Evolutionary conservation across 2,888 invertebrate genomes (phyloP).

Genomic region (Dugesia japonica): DNA sequence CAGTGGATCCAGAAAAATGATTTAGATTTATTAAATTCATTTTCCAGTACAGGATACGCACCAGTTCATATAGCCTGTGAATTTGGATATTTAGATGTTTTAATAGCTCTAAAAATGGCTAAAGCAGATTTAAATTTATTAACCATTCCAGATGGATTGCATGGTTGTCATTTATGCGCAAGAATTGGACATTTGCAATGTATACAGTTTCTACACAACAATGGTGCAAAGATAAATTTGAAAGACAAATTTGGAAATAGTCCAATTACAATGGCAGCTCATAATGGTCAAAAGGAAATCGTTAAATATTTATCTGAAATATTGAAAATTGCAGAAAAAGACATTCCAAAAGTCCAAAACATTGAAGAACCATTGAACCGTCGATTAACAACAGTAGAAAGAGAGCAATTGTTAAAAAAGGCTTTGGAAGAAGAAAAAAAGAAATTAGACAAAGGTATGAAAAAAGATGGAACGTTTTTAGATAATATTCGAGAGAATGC

Average conservation of each 20-base stretch:
- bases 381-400: neutral
- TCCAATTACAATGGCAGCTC: neutral
- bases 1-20: conserved; percentile 10
- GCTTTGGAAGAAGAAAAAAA: conserved; percentile 5
- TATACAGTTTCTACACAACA: neutral
- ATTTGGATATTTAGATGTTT: neutral
- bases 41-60: neutral
- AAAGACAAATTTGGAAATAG: conserved; percentile 7
- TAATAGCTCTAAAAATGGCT: neutral
- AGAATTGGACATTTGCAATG: conserved; percentile 2
- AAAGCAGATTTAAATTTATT: neutral
- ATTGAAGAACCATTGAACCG: conserved; percentile 1
- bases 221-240: neutral
- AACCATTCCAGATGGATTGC: neutral
- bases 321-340: neutral
- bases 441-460: neutral
- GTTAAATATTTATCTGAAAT: conserved; percentile 2
- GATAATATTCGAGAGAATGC: neutral
- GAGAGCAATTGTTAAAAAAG: neutral
- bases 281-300: neutral
- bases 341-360: neutral
- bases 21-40: neutral
- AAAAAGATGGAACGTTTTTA: conserved; percentile 4
- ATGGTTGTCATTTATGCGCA: neutral
- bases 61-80: neutral